Base-by-base conservation (phyloP, 2,888 invertebrate species). In the Micoletzkya japonica region DNA sequence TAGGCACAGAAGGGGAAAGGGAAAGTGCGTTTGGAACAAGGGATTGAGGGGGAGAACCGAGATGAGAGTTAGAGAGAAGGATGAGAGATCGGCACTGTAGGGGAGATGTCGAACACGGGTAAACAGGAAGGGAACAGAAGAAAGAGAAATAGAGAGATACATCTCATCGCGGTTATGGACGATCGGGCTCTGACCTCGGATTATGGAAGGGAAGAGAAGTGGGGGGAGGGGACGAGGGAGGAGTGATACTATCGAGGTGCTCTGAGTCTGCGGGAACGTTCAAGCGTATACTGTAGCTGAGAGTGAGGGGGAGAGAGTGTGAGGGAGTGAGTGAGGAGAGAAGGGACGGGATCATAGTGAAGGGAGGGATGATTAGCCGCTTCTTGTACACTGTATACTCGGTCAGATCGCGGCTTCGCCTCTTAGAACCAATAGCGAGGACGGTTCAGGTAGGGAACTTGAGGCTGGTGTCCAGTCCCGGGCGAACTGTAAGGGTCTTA, bases 391-490 rank as follows among this genome's bases (percentile, higher is more conserved):
- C 20, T 20, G 14, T 44, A 14, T 44, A 14, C 10, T 44, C 44
- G 44, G 10, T 44, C 44, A 44, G 20, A 20, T 44, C 44, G 44
- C 10, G 44, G 10, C 44, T 14, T 24, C 6, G 34, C 6, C 20
- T 32, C 17, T 66, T 37, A 66, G 64, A 66, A 81, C 79, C 79
- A 81, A 68, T 81, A 77, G 67, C 81, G 70, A 10, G 81, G 79
- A 20, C 79, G 72, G 56, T 79, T 80, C 28, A 81, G 70, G 71
- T 74, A 80, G 54, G 69, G 70, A 3, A 37, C 59, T 7, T 57
- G 64, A 6, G 52, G 28, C 28, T 52, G 39, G 34, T 37, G 39
- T 34, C 30, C 26, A 4, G 37, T 54, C 2, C 28, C 54, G 0
- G 52, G 70, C 0, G 58, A 61, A 24, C 52, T 39, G 70, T 2